Evolutionary conservation across 2,888 invertebrate genomes (phyloP), one percentile per base, ranked within the genome.

Genomic region (Agrenia bidenticulata): DNA sequence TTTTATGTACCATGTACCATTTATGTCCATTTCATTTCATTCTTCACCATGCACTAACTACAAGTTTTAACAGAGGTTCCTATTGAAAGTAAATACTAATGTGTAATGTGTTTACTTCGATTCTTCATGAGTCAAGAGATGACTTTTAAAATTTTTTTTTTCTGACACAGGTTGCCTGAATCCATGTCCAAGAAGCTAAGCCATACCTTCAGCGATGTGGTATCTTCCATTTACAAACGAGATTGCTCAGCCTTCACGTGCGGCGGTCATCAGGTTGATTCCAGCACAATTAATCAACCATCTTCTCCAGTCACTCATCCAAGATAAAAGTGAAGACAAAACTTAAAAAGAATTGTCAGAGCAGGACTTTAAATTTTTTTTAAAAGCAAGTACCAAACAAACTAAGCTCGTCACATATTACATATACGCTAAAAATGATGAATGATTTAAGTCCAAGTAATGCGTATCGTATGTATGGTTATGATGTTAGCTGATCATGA

Each of bases 181-280:
- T 68, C 74, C 17, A 58, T 74, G 61, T 72, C 74, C 60, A 67
- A 61, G 55, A 67, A 73, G 15, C 67, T 74, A 17, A 71, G 71
- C 9, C 56, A 67, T 42, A 69, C 70, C 15, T 67, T 70, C 56
- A 70, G 70, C 24, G 74, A 72, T 45, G 70, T 76, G 15, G 65
- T 76, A 21, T 66, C 67, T 15, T 63, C 74, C 32, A 73, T 76
- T 56, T 62, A 69, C 53, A 65, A 67, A 42, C 67, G 66, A 49
- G 74, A 76, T 61, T 76, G 76, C 50, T 74, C 76, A 53, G 63
- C 72, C 32, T 76, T 67, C 58, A 70, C 74, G 23, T 76, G 68
- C 59, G 68, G 68, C 17, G 67, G 66, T 61, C 66, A 68, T 54
- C 66, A 61, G 62, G 68, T 71, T n/a, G 71, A 71, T 45, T 45